Evolutionary conservation across 2,888 invertebrate species (phyloP).

Genomic region (Lepidochrysops patricia): DNA sequence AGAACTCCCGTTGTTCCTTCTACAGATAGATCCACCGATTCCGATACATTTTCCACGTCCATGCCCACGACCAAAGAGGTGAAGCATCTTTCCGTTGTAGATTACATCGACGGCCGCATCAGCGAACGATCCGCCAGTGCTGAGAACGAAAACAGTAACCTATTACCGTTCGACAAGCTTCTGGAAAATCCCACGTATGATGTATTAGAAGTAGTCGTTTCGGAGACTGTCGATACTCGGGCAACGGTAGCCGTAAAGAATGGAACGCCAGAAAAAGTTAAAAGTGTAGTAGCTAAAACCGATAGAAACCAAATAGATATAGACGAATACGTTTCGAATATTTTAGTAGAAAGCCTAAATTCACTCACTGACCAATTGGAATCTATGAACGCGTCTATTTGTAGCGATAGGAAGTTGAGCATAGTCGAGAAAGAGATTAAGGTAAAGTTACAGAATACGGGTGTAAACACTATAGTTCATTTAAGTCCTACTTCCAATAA

Average conservation of each 20-base stretch:
- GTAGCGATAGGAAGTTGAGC: constrained; percentile 50
- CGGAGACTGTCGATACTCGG: constrained; percentile 45
- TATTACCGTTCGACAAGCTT: constrained; percentile 35
- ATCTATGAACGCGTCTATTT: constrained; percentile 54
- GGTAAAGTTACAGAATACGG: constrained; percentile 63
- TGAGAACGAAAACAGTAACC: constrained; percentile 36
- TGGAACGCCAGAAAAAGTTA: constrained; percentile 24
- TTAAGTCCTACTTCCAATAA: constrained; percentile 65
- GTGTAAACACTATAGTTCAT: constrained; percentile 66
- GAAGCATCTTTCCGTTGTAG: constrained; percentile 25
- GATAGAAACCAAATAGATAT: constrained; percentile 42
- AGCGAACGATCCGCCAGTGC: constrained; percentile 33
- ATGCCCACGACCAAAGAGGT: constrained; percentile 40
- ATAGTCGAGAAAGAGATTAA: constrained; percentile 69
- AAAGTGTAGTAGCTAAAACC: constrained; percentile 24
- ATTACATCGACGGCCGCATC: constrained; percentile 34
- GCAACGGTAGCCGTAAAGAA: constrained; percentile 26
- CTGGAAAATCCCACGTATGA: constrained; percentile 46
- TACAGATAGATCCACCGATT: constrained; percentile 35
- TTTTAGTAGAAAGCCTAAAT: constrained; percentile 67
- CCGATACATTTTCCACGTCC: constrained; percentile 41
- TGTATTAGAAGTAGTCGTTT: constrained; percentile 59
- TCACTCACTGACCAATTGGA: constrained; percentile 64
- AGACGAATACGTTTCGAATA: constrained; percentile 68
- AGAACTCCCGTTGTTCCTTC: constrained; percentile 18